These are phyloP conservation scores for Microcebus lehilahytsara DNA, from an alignment of 2,113 vertebrate species.

Conservation along the genomic window DNA sequence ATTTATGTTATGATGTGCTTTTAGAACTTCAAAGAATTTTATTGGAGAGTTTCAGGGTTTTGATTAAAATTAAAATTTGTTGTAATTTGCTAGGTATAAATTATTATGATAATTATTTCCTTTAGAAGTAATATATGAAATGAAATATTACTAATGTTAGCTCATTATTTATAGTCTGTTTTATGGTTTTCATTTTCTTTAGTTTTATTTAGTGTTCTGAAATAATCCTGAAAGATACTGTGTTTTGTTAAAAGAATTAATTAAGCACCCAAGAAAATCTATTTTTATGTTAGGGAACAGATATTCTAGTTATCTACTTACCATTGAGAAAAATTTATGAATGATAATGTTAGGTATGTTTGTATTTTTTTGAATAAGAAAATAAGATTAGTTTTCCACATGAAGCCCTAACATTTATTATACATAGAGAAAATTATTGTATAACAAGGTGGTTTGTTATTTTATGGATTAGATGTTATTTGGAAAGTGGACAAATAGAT, in stretches of 20 bases:
- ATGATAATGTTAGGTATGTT: neutral
- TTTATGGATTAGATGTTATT: neutral
- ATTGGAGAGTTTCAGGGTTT: neutral
- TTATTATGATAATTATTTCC: constrained; percentile 4
- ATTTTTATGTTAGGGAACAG: neutral
- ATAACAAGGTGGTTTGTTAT: neutral
- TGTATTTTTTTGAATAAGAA: constrained; percentile 33
- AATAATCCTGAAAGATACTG: neutral
- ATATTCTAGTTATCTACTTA: neutral
- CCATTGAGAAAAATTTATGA: constrained; percentile 25
- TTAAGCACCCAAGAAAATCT: constrained; percentile 8
- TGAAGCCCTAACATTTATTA: constrained; percentile 3
- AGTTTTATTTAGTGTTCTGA: constrained; percentile 21
- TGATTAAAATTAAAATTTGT: constrained; percentile 33
- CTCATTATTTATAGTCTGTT: neutral
- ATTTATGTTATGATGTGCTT: neutral
- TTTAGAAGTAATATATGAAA: neutral
- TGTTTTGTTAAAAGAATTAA: constrained; percentile 23
- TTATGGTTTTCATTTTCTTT: constrained; percentile 6
- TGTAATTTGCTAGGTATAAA: neutral
- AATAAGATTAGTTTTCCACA: neutral
- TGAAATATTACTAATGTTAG: neutral
- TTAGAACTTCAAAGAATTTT: neutral
- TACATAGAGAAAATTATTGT: neutral
- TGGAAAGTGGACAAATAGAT: neutral